These are phyloP conservation scores for Callionymus lyra DNA, from an alignment of 2,113 vertebrate species.

Conservation along the genomic window DNA sequence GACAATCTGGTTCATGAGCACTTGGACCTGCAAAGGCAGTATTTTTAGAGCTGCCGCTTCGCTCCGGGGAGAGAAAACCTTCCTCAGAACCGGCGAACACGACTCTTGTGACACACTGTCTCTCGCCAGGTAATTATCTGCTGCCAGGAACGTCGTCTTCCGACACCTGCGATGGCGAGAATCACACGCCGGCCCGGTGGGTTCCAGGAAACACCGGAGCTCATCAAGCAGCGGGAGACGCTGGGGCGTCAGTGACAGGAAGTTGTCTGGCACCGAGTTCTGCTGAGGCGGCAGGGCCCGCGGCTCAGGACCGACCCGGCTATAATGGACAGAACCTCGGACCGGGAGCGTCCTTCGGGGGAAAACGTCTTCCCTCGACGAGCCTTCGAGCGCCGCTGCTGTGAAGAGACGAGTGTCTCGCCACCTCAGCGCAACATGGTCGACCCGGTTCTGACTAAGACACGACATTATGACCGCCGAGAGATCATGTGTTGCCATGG, in stretches of 20 bases:
- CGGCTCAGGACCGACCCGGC: constrained; percentile 20
- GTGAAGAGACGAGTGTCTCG: too few species aligned
- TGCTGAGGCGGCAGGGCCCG: constrained; percentile 28
- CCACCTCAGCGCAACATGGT: too few species aligned
- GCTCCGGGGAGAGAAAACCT: constrained; percentile 17
- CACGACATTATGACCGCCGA: too few species aligned
- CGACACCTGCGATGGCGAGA: constrained; percentile 38
- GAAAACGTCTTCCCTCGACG: too few species aligned
- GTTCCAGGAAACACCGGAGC: constrained; percentile 45
- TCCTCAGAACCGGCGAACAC: constrained; percentile 35
- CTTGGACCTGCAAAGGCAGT: too few species aligned
- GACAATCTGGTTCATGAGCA: too few species aligned
- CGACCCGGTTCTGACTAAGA: too few species aligned
- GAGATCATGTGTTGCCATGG: too few species aligned
- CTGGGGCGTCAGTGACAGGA: constrained; percentile 62
- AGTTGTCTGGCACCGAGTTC: constrained; percentile 52
- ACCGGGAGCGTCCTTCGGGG: constrained; percentile 12
- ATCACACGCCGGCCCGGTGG: constrained; percentile 44
- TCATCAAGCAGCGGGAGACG: constrained; percentile 60
- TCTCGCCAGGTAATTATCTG: constrained; percentile 62
- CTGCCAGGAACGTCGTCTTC: constrained; percentile 25
- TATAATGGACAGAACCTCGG: constrained; percentile 41
- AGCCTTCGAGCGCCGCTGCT: too few species aligned
- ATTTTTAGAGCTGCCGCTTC: too few species aligned
- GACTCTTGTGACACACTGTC: constrained; percentile 42